Evolutionary conservation across 2,113 vertebrate genomes (phyloP).

Genomic region (Tragelaphus scriptus): DNA sequence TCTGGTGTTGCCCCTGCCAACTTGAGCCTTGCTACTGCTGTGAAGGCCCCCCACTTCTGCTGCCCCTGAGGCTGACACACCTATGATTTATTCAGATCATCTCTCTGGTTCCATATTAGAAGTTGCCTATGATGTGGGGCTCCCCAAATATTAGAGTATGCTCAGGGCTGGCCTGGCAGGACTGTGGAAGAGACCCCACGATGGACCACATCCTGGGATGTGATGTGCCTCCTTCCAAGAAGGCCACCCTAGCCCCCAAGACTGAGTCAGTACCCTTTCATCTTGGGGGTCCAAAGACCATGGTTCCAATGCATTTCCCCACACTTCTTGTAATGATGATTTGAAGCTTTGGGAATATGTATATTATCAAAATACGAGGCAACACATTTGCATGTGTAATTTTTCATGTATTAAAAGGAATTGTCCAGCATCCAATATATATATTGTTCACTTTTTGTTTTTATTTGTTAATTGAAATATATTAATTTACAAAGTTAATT

Average conservation of each 20-base stretch:
- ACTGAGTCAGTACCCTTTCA: neutral
- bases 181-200: neutral
- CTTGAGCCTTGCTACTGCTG: neutral
- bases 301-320: neutral
- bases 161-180: neutral
- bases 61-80: neutral
- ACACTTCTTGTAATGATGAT: neutral
- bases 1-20: neutral
- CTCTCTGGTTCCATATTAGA: neutral
- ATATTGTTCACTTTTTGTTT: neutral
- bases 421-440: neutral
- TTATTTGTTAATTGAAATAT: neutral
- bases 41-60: neutral
- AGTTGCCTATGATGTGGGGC: neutral
- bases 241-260: neutral
- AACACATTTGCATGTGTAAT: neutral
- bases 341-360: neutral
- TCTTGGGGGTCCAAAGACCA: neutral
- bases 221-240: neutral
- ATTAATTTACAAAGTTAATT: neutral
- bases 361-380: neutral
- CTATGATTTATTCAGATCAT: neutral
- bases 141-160: neutral
- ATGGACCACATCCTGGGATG: neutral
- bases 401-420: neutral